Base-by-base conservation (phyloP, 1,140 invertebrate genomes). In the Drosophila paulistorum region DNA sequence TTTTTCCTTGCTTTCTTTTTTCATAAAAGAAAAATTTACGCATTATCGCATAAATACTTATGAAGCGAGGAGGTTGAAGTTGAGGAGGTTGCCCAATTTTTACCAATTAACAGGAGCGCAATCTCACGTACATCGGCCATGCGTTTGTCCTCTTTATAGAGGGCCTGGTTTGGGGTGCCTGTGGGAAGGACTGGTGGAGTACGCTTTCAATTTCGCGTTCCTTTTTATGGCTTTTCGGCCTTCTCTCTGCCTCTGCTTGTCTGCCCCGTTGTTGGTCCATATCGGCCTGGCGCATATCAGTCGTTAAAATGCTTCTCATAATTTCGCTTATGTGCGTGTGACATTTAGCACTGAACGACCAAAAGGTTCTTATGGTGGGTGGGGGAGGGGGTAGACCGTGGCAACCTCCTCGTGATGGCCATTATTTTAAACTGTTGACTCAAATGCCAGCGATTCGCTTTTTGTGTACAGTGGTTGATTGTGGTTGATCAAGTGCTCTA, bases 111-210 rank as follows among this genome's bases (percentile, higher is more conserved):
- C 84, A 71, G 80, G 65, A 33, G 37, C 77, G 69, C 80, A 89
- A 89, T 89, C 84, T 89, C 84, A 89, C 84, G 84, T 89, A 89
- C 84, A 89, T 89, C 84, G 84, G 84, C 84, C 80, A 89, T 89
- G 80, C 77, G 69, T 87, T 82, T 79, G 75, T 65, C 71, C 65
- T 71, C 30, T 68, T 74, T 70, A 61, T 26, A 48, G 62, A 61
- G 42, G 70, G 35, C 7, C 59, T 26, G 42, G 55, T 3, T 20
- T 11, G 14, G 9, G 64, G 41, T 13, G 10, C 10, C 10, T 4
- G 10, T 41, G 73, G 41, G n/a, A 9, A 42, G 58, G 54, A 64
- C 60, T 74, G 73, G 66, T 39, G 74, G 74, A 60, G 75, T 30
- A 30, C 30, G 30, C 73, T 87, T 87, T 87, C 83, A 87, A 89